Evolutionary conservation across 2,113 vertebrate species (phyloP).

Genomic region (Ailurus styani): DNA sequence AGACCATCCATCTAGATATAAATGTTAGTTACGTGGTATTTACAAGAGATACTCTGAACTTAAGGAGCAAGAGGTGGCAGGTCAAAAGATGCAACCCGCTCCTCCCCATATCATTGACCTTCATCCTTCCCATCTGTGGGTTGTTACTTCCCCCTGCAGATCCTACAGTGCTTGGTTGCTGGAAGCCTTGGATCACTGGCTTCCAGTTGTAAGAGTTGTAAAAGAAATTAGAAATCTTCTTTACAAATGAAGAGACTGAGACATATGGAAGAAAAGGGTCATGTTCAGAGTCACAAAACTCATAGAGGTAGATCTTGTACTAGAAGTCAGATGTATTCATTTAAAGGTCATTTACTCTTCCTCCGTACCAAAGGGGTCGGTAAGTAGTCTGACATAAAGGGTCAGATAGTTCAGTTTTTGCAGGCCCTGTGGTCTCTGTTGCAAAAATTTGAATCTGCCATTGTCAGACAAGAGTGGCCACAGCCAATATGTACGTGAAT

Average conservation of each 20-base stretch:
- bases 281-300: neutral
- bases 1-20: neutral
- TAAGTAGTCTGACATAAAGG: neutral
- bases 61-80: neutral
- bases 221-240: neutral
- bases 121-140: neutral
- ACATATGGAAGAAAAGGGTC: neutral
- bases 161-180: no score
- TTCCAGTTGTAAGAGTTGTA: neutral
- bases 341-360: neutral
- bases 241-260: neutral
- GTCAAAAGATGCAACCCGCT: neutral
- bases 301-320: neutral
- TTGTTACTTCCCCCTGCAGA: neutral
- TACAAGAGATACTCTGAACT: neutral
- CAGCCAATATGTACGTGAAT: neutral
- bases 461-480: neutral
- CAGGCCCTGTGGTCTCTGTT: neutral
- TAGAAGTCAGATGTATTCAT: neutral
- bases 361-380: neutral
- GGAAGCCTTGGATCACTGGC: neutral
- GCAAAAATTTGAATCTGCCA: neutral
- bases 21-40: neutral
- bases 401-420: neutral
- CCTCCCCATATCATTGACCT: neutral